phyloP scores from a whole-genome alignment of 2,888 invertebrate genomes.

The Leptopilina myrica region DNA sequence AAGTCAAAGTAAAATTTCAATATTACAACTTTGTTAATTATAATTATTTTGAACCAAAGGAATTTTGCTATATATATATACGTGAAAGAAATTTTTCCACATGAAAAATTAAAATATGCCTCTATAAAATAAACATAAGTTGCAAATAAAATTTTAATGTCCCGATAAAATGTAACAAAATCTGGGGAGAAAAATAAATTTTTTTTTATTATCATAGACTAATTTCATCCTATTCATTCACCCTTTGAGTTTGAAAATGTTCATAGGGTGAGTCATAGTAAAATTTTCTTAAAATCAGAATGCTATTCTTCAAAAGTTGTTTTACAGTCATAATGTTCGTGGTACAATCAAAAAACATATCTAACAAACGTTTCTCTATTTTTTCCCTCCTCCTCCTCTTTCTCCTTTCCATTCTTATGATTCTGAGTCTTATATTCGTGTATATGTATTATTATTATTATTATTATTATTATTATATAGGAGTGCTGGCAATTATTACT shows the following conservation, averaged over 20 bases:
- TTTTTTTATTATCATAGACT: constrained; percentile 2
- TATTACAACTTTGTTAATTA: no score
- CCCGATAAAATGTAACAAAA: background rate
- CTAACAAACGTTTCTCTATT: background rate
- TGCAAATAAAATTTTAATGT: background rate
- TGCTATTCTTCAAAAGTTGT: constrained; percentile 24
- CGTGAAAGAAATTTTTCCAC: no score
- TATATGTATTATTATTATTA: constrained; percentile 26
- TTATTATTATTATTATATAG: constrained; percentile 23
- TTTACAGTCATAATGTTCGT: background rate
- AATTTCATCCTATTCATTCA: constrained; percentile 33
- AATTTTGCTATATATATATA: no score
- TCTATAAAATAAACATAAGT: no score
- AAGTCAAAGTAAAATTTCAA: no score
- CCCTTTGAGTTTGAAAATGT: constrained; percentile 4
- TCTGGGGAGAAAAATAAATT: background rate
- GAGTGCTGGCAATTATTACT: constrained; percentile 61
- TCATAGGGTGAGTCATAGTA: background rate
- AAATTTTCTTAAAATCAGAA: constrained; percentile 1
- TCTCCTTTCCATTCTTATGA: background rate
- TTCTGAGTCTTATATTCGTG: constrained; percentile 30
- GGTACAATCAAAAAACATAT: constrained; percentile 2
- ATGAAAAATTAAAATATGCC: no score
- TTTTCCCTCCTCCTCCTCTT: no score
- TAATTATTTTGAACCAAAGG: no score